Base-by-base conservation (phyloP, 2,797 vertebrate genomes). In the Hypotaenidia philippensis region DNA sequence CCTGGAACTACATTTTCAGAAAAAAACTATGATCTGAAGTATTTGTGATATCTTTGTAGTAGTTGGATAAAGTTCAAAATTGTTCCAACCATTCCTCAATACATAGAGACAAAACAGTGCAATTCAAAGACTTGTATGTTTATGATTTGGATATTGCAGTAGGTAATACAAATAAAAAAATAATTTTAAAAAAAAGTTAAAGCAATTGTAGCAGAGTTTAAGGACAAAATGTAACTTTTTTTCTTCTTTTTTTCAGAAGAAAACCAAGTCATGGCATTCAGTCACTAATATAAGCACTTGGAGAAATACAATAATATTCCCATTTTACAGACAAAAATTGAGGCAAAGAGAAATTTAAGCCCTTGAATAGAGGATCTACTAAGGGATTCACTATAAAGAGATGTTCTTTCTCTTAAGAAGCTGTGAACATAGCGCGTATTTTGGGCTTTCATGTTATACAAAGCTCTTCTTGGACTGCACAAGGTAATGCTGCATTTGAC, bases 401-500 rank as follows among this genome's bases (percentile, higher is more conserved):
- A 11, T 72, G 52, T 66, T 94, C 83, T 91, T 94, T 90, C 71
- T 66, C 53, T 93, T 94, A 93, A 75, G 59, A 91, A 92, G 15
- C 74, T 88, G 32, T 83, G 95, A 95, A 93, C 70, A 76, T 78
- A 92, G 15, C 89, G 93, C 3, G 1, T 87, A 95, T 76, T 88
- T 92, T 84, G 70, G 81, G 69, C 94, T 96, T 96, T 96, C 89
- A 93, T 90, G 77, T 95, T 94, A 86, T 56, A 96, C 77, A 94
- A 91, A 96, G 87, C 76, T 90, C 44, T 86, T 92, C 70, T 91
- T 90, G 93, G 87, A 55, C 84, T 95, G 84, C 79, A 92, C 79
- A 92, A 94, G 87, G 85, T 96, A 94, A 93, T 78, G 75, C 87
- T 94, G 87, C 90, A 68, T 93, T 96, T 96, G 96, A 97, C 93